Evolutionary conservation across 2,113 vertebrate genomes (phyloP), one percentile per base, ranked within the genome.

Genomic region (Ornithorhynchus anatinus): DNA sequence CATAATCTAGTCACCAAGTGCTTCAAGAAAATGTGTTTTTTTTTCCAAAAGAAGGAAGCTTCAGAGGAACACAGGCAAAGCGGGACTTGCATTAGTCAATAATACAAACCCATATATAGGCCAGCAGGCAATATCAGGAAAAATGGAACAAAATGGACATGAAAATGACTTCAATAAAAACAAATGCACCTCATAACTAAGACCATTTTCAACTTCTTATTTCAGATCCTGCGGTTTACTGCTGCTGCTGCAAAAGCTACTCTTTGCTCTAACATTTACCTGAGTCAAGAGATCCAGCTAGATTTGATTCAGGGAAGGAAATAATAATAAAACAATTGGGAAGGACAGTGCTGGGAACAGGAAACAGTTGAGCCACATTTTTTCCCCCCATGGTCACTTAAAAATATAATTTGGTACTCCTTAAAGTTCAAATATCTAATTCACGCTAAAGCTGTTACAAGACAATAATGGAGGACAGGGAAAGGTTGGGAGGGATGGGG

Each of bases 1-100:
- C 62, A 67, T 39, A 75, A 69, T 69, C 59, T 36, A 47, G 20
- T 19, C n/a, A n/a, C n/a, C n/a, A n/a, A n/a, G n/a, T n/a, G n/a
- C n/a, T n/a, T n/a, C n/a, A n/a, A n/a, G n/a, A n/a, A n/a, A n/a
- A n/a, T n/a, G n/a, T n/a, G n/a, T n/a, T n/a, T n/a, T 38, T 31
- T 45, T 66, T 48, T 67, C 11, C 31, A 61, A 52, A 66, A 60
- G 32, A 9, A 31, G 54, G 56, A 14, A 45, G 2, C n/a, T 22
- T 31, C 57, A 42, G 11, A 27, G 17, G n/a, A 59, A 40, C 54
- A 51, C 33, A 3, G 27, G 7, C 5, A 11, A 20, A 37, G 63
- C 37, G 52, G 11, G 58, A 44, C 22, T 27, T 59, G 20, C n/a
- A n/a, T n/a, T n/a, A n/a, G n/a, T n/a, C n/a, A n/a, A n/a, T n/a